Evolutionary conservation across 2,797 vertebrate species (phyloP).

Genomic region (Dallia pectoralis): DNA sequence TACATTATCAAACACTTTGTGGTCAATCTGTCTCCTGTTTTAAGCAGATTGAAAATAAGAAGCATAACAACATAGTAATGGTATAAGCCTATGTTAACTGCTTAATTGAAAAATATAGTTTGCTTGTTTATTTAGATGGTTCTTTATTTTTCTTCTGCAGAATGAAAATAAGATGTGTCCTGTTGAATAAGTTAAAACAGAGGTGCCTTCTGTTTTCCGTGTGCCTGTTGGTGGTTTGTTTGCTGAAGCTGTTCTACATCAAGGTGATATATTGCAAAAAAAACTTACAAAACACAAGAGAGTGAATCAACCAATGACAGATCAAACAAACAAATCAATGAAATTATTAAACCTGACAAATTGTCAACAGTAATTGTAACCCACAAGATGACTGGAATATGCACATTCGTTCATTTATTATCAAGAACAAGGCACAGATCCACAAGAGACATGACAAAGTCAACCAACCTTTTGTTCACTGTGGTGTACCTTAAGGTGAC

Average conservation of each 20-base stretch:
- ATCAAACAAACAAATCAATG: not conserved
- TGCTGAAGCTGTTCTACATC: conserved; percentile 76
- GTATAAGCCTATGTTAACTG: too few species aligned
- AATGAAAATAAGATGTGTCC: conserved; percentile 82
- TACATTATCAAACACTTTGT: not conserved
- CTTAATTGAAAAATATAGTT: not conserved
- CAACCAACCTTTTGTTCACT: not conserved
- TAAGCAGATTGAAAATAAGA: not conserved
- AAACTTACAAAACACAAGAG: too few species aligned
- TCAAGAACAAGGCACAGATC: too few species aligned
- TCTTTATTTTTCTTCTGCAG: conserved; percentile 56
- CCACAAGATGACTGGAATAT: not conserved
- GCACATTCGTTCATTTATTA: too few species aligned
- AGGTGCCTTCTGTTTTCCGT: conserved; percentile 73
- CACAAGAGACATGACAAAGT: too few species aligned
- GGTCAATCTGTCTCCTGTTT: not conserved
- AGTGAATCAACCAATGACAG: too few species aligned
- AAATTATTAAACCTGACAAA: not conserved
- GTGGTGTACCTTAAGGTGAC: conserved; percentile 68
- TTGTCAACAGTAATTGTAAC: not conserved
- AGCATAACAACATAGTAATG: not conserved
- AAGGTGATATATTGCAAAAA: conserved; percentile 43
- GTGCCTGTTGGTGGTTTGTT: conserved; percentile 76
- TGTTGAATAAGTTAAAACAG: conserved; percentile 63
- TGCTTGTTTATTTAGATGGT: not conserved